phyloP scores from a whole-genome alignment of 2,797 vertebrate genomes.

The Sardinella longiceps region DNA sequence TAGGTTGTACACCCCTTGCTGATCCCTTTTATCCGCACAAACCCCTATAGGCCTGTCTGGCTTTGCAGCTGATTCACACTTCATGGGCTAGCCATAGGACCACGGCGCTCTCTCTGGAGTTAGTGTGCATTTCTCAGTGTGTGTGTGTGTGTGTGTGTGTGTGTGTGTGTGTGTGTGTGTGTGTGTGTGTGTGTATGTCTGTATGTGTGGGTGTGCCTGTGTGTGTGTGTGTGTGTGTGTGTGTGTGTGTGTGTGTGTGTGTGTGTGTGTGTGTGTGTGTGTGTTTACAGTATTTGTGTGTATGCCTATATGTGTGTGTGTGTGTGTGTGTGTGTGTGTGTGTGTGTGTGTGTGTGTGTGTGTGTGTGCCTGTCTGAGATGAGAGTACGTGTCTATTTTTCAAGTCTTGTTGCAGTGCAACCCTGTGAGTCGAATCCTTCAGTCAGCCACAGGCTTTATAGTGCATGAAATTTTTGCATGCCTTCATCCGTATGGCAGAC shows the following conservation, averaged over 20 bases:
- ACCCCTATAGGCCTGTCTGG: not conserved
- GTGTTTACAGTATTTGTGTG: not conserved
- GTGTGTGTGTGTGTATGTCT: not conserved
- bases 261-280: not conserved
- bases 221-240: not conserved
- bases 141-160: conserved; percentile 6
- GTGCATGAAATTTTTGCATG: conserved; percentile 28
- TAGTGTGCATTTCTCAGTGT: not conserved
- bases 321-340: not conserved
- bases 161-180: not conserved
- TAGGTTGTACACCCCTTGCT: not conserved
- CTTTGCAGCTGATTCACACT: conserved; percentile 13
- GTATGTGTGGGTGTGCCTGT: too few relatives aligned
- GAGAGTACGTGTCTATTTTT: not conserved
- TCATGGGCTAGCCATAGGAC: not conserved
- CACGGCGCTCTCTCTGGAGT: not conserved
- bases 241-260: not conserved
- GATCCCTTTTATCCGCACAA: conserved; percentile 14
- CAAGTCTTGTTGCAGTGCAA: not conserved
- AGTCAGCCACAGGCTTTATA: conserved; percentile 24
- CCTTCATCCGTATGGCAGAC: conserved; percentile 1
- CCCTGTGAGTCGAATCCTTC: conserved; percentile 5
- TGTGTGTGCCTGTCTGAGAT: not conserved
- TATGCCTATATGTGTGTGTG: not conserved
- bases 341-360: not conserved